phyloP scores from a whole-genome alignment of 2,888 invertebrate species.

The Lordiphosa fenestrarum region DNA sequence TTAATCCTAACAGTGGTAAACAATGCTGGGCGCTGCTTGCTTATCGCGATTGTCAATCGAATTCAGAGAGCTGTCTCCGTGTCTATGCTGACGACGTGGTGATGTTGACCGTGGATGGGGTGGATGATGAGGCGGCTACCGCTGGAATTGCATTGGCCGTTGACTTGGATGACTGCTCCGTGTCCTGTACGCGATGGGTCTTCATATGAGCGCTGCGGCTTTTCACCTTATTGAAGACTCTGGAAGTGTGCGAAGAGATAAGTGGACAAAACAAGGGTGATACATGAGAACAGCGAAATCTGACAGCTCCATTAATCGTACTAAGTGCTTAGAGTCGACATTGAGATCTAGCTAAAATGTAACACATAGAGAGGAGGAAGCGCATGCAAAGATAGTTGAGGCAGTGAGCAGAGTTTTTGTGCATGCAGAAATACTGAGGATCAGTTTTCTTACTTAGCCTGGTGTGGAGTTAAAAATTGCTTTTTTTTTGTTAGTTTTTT shows the following conservation, averaged over 20 bases:
- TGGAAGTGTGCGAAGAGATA: constrained; percentile 80
- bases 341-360: constrained; percentile 25
- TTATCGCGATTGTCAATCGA: constrained; percentile 69
- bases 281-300: constrained; percentile 36
- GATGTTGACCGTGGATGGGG: constrained; percentile 16
- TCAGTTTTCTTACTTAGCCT: constrained; percentile 59
- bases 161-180: constrained; percentile 82
- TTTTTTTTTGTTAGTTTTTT: constrained; percentile 52
- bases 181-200: constrained; percentile 95
- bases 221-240: constrained; percentile 98
- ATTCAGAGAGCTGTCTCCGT: constrained; percentile 24
- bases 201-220: constrained; percentile 99
- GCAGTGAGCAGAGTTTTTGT: constrained; percentile 12
- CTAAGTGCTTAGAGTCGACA: constrained; percentile 34
- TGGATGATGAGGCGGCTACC: constrained; percentile 14
- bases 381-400: constrained; percentile 41
- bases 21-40: constrained; percentile 54
- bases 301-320: neutral
- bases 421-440: constrained; percentile 55
- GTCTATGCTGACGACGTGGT: constrained; percentile 28
- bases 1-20: constrained; percentile 55
- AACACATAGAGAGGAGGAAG: constrained; percentile 32
- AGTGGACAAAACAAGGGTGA: constrained; percentile 10
- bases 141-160: constrained; percentile 19
- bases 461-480: constrained; percentile 67